phyloP scores from a whole-genome alignment of 1,140 invertebrate genomes.

The Portunus trituberculatus region DNA sequence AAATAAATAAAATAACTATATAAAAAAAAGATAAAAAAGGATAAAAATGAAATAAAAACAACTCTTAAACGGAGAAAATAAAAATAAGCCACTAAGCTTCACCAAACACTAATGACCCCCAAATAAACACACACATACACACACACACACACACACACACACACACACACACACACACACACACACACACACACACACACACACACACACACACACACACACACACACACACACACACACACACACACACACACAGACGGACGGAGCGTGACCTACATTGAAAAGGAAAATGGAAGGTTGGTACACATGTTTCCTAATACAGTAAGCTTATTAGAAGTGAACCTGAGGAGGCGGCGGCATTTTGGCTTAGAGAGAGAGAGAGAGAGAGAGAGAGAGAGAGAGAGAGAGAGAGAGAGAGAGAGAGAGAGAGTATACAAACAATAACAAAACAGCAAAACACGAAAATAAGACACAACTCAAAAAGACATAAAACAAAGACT shows the following conservation, averaged over 20 bases:
- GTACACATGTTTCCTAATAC: neutral
- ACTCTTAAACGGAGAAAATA: too few relatives aligned
- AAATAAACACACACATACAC: too few relatives aligned
- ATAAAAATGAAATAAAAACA: too few relatives aligned
- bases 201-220: conserved; percentile 5
- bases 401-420: conserved; percentile 41
- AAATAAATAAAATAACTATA: too few relatives aligned
- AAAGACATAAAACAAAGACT: neutral
- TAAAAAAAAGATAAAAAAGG: too few relatives aligned
- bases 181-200: neutral
- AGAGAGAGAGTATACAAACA: neutral
- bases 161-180: conserved; percentile 29
- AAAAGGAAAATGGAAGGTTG: neutral
- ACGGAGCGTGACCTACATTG: neutral
- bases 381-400: conserved; percentile 41
- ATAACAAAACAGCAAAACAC: neutral
- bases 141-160: neutral
- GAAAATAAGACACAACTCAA: neutral
- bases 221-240: conserved; percentile 35
- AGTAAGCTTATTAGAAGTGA: too few relatives aligned
- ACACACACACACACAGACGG: neutral
- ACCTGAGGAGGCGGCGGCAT: neutral
- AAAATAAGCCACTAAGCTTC: too few relatives aligned
- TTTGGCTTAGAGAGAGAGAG: conserved; percentile 20
- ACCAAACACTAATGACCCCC: too few relatives aligned